Evolutionary conservation across 2,113 vertebrate genomes (phyloP).

Genomic region (Microcebus jonahi): DNA sequence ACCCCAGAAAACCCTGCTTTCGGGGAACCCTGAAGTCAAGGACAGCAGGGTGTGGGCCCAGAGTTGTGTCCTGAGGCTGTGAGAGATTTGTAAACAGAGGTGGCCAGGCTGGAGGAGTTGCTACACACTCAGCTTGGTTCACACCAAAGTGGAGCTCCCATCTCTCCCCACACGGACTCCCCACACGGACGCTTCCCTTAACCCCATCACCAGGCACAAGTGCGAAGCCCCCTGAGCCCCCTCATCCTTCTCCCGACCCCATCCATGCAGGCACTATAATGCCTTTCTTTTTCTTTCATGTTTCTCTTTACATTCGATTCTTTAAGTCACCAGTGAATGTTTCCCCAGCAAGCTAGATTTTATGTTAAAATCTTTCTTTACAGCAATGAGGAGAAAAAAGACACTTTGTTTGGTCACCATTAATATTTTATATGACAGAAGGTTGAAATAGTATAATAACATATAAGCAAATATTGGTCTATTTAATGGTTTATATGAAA

Average conservation of each 20-base stretch:
- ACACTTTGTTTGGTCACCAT: background rate
- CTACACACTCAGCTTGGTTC: background rate
- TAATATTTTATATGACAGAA: background rate
- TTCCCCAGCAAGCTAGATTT: background rate
- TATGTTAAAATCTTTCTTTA: background rate
- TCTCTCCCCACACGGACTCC: background rate
- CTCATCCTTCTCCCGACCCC: background rate
- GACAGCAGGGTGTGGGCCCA: background rate
- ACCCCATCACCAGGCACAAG: too few species aligned
- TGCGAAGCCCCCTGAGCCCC: background rate
- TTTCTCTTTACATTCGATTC: background rate
- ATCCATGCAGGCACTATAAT: background rate
- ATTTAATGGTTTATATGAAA: background rate
- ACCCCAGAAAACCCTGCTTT: background rate
- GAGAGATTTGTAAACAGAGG: background rate
- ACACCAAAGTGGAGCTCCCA: too few species aligned
- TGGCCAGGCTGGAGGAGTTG: too few species aligned
- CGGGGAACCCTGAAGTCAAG: background rate
- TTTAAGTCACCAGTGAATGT: background rate
- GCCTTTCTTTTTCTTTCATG: background rate
- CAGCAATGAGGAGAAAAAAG: background rate
- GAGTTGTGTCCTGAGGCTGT: background rate
- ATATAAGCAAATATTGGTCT: background rate
- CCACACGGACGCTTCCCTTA: background rate
- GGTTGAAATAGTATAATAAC: background rate